Base-by-base conservation (phyloP, 2,113 vertebrate genomes). In the Mola mola region DNA sequence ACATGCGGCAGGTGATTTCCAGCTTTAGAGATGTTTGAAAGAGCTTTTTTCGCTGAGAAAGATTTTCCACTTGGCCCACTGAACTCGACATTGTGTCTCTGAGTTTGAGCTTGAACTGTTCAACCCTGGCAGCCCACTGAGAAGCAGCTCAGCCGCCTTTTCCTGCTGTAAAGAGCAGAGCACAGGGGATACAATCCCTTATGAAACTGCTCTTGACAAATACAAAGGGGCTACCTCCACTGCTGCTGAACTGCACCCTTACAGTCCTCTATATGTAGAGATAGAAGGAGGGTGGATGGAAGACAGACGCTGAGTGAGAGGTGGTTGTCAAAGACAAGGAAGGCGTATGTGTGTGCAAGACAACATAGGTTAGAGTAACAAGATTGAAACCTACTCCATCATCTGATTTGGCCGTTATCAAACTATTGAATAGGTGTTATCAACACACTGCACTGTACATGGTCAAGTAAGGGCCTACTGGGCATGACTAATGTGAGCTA, bases 141-240 rank as follows among this genome's bases (percentile, higher is more conserved):
- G 57, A 29, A 73, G 49, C 3, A 25, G 48, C 29, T 62, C 41
- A 66, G 20, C 33, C 57, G 46, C 53, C 43, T 66, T 53, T 22
- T 57, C 49, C 56, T 10, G 31, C 51, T 16, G 66, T 3, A 36
- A 65, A 40, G 42, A 64, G 48, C 52, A 8, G 53, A 17, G 43
- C n/a, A 1, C 31, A 4, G 38, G 31, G 26, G 83, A 79, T 79
- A 69, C 75, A 52, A 82, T 83, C 83, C 68, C 52, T 71, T 62
- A 64, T 75, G 66, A 63, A 66, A 57, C 59, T 16, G 56, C 72
- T 83, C 73, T 77, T 64, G 62, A 68, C 50, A 72, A 77, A 78
- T 63, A 84, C 76, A 77, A 83, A 83, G 48, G 44, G 36, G 38
- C 34, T 49, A 36, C 71, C 52, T 71, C 61, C 49, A 8, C 44